phyloP scores from a whole-genome alignment of 2,113 vertebrate genomes.

The Oreochromis tanganicae region DNA sequence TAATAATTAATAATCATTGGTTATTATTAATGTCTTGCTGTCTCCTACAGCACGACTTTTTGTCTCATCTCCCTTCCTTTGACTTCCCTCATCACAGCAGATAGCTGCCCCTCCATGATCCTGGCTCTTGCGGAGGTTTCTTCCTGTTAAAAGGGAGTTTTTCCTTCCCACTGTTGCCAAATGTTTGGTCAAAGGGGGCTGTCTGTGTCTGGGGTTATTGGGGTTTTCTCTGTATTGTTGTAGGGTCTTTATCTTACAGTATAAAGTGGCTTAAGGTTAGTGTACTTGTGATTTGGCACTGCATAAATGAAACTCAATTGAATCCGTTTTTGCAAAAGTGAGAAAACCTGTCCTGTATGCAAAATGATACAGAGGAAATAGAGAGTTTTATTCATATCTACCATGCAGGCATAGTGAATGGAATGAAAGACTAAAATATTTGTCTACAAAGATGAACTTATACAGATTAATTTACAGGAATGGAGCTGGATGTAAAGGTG shows the following conservation, averaged over 20 bases:
- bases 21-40: not conserved
- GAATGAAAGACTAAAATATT: not conserved
- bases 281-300: not conserved
- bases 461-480: not conserved
- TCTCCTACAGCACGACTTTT: not conserved
- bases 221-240: not conserved
- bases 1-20: not conserved
- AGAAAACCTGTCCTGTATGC: not conserved
- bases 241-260: not conserved
- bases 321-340: not conserved
- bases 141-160: not conserved
- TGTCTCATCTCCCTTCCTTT: not conserved
- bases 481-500: not conserved
- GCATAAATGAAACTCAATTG: not conserved
- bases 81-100: not conserved
- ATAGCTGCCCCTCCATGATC: rapidly evolving
- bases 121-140: not conserved
- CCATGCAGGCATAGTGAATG: not conserved
- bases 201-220: not conserved
- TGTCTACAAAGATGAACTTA: not conserved
- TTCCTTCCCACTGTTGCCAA: not conserved
- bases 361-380: not conserved
- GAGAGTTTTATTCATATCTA: not conserved
- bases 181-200: not conserved
- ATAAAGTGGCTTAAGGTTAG: not conserved